phyloP scores from a whole-genome alignment of 2,888 invertebrate species.

The Lochmaea crataegi region DNA sequence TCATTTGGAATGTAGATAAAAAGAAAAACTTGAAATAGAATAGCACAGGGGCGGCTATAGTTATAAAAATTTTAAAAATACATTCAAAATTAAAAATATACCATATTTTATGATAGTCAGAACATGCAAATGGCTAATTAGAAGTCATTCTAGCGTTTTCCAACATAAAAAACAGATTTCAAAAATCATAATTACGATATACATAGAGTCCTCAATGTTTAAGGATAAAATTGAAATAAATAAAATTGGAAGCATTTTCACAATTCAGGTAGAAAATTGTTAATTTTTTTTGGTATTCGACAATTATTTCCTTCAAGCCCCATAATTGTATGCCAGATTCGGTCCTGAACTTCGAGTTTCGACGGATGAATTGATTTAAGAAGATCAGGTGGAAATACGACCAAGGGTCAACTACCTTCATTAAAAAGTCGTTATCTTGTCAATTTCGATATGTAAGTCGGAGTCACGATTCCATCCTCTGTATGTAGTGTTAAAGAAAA shows the following conservation, averaged over 20 bases:
- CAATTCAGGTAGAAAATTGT: too few species aligned
- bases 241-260: too few species aligned
- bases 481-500: constrained; percentile 10
- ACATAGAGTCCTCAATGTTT: too few species aligned
- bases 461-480: constrained; percentile 23
- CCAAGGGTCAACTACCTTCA: constrained; percentile 24
- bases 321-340: not conserved
- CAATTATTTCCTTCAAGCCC: too few species aligned
- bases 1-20: constrained; percentile 18
- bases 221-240: too few species aligned
- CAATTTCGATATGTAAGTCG: constrained; percentile 20
- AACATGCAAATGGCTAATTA: too few species aligned
- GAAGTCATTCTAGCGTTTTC: too few species aligned
- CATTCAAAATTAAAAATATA: too few species aligned
- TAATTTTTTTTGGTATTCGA: too few species aligned
- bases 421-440: constrained; percentile 32
- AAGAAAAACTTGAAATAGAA: constrained; percentile 15
- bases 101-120: too few species aligned
- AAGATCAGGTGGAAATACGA: constrained; percentile 22
- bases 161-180: too few species aligned
- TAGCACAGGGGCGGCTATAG: not conserved
- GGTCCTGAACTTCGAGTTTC: constrained; percentile 7
- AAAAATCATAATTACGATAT: too few species aligned
- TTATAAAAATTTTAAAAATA: not conserved
- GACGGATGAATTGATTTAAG: constrained; percentile 19